Evolutionary conservation across 2,113 vertebrate genomes (phyloP).

Genomic region (Actenoides lindsayi): DNA sequence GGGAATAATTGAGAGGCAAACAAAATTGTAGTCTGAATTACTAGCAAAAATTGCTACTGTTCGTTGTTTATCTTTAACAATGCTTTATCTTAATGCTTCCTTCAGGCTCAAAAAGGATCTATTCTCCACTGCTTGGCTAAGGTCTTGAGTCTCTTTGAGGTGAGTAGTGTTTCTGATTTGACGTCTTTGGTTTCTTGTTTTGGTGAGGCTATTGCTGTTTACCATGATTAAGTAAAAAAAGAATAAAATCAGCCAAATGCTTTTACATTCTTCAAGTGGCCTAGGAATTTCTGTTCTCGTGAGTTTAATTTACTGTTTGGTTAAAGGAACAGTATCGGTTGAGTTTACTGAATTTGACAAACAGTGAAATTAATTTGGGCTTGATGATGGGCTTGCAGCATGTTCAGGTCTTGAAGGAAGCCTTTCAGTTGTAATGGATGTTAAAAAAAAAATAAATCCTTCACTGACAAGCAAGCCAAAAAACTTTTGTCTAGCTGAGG

Average conservation of each 20-base stretch:
- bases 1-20: background rate
- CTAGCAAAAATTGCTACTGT: background rate
- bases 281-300: background rate
- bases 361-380: background rate
- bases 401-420: background rate
- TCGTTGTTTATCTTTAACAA: background rate
- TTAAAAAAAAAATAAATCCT: background rate
- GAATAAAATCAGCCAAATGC: background rate
- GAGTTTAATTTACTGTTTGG: background rate
- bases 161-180: conserved; percentile 70
- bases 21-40: background rate
- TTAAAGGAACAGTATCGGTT: background rate
- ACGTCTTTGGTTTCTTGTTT: background rate
- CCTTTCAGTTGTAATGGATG: background rate
- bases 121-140: conserved; percentile 91
- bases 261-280: background rate
- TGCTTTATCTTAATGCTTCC: background rate
- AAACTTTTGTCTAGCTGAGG: background rate
- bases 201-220: background rate
- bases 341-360: background rate
- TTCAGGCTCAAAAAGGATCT: conserved; percentile 84
- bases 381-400: background rate
- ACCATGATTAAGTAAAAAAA: background rate
- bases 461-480: background rate
- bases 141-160: conserved; percentile 92